Percentiles rank a stretch among this genome's conserved stretches.
These are phyloP conservation scores for Oncorhynchus clarkii DNA, from an alignment of 2,113 vertebrate species.

Conservation along the genomic window DNA sequence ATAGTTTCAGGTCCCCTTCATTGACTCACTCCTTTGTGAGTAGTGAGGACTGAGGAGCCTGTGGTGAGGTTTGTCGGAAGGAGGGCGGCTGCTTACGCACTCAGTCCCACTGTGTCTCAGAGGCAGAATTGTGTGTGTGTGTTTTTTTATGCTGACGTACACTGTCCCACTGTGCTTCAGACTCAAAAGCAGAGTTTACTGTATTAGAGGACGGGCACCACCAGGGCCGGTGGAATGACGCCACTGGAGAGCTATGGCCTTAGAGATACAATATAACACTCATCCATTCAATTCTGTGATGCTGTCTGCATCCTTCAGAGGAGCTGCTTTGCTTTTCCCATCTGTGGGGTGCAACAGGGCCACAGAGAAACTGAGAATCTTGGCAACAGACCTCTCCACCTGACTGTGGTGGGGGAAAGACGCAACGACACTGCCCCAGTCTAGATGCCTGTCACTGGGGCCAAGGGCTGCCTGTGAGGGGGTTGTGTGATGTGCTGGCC, in stretches of 20 bases:
- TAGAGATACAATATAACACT: no score
- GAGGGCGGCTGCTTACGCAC: constrained; percentile 43
- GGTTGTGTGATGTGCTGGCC: constrained; percentile 19
- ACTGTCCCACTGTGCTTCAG: no score
- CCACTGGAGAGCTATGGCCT: constrained; percentile 15
- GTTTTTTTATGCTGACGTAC: no score
- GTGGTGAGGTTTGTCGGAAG: constrained; percentile 35
- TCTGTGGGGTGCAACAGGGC: constrained; percentile 53
- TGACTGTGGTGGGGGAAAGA: constrained; percentile 39
- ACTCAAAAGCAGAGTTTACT: constrained; percentile 34
- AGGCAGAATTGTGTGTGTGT: no score
- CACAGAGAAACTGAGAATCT: constrained; percentile 35
- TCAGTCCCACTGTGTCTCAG: constrained; percentile 37
- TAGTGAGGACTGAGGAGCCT: constrained; percentile 20
- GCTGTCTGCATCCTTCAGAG: constrained; percentile 20
- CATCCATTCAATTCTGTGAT: no score
- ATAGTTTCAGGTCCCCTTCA: constrained; percentile 25
- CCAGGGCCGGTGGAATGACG: constrained; percentile 43
- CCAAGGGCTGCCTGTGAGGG: constrained; percentile 20
- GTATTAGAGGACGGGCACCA: constrained; percentile 33
- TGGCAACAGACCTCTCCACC: constrained; percentile 49
- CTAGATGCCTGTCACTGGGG: constrained; percentile 9
- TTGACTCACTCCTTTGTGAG: constrained; percentile 49
- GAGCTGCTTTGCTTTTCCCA: constrained; percentile 58
- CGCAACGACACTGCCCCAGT: background rate